phyloP scores from a whole-genome alignment of 2,113 vertebrate genomes.

The Phaetusa simplex region DNA sequence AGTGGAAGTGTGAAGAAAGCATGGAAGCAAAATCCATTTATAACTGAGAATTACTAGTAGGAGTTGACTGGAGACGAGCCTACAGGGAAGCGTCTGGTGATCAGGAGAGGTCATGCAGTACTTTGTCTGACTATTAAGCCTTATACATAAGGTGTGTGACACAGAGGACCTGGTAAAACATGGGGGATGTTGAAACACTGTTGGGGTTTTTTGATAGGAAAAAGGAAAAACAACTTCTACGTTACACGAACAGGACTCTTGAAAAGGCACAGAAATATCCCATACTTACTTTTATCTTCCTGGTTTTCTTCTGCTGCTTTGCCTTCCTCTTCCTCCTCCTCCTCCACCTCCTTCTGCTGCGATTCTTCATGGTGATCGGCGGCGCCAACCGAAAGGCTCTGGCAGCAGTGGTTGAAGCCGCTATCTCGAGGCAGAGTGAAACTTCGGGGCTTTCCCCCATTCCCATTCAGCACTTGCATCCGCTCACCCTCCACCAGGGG shows the following conservation, averaged over 20 bases:
- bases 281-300: slow-evolving; percentile 82
- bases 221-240: background rate
- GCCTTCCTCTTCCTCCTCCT: slow-evolving; percentile 74
- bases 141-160: background rate
- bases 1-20: background rate
- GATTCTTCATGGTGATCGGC: slow-evolving; percentile 81
- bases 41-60: background rate
- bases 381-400: slow-evolving; percentile 78
- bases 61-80: background rate
- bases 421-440: slow-evolving; percentile 95
- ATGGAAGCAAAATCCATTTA: slow-evolving; percentile 16
- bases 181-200: background rate
- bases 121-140: background rate
- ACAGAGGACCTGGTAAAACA: background rate
- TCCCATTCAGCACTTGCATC: slow-evolving; percentile 78
- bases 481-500: slow-evolving; percentile 83
- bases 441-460: slow-evolving; percentile 91
- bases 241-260: slow-evolving; percentile 14
- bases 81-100: background rate
- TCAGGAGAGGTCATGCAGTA: background rate
- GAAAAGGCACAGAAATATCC: slow-evolving; percentile 59
- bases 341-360: slow-evolving; percentile 78
- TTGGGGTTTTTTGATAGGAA: background rate
- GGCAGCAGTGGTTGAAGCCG: slow-evolving; percentile 89
- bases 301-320: slow-evolving; percentile 76